Evolutionary conservation across 2,113 vertebrate genomes (phyloP), one percentile per base, ranked within the genome.

Genomic region (Mohoua ochrocephala): DNA sequence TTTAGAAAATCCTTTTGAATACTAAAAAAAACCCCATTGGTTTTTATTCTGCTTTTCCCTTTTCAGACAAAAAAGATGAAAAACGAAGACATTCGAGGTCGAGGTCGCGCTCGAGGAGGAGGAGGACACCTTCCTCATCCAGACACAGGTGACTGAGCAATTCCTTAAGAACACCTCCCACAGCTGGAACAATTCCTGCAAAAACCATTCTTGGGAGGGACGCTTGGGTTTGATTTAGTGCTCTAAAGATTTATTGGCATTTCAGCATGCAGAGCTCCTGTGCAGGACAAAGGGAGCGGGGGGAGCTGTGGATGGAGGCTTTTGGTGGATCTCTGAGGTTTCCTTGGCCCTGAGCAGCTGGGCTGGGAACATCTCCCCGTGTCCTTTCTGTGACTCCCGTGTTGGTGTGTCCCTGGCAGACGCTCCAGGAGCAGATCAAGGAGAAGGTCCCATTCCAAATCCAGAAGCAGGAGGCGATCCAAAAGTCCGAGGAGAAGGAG

Each of bases 71-170:
- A 96, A 99, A 99, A 92, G 99, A 99, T 81, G 99, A 99, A 84
- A 99, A 99, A 88, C 98, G 99, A 86, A 99, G 99, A 92, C 99
- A 99, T 97, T 99, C 99, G 5, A 98, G 99, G 69, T 99, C 99
- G 30, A 95, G 99, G 74, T 99, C 99, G 0, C 98, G 98, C 57
- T 99, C 99, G 1, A 98, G 99, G 27, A 98, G 99, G 85, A 98
- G 99, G 84, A 98, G 99, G 59, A 99, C 99, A 27, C 98, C 99
- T 57, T 99, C 99, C 49, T 99, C 99, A 74, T 99, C 99, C 22
- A 98, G 99, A 92, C 99, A 99, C 98, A 99, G 99, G 99, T 99
- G 49, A 18, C 9, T 33, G 73, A 24, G 39, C 31, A 39, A 1
- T 28, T 28, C 84, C 73, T 19, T 7, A 5, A 1, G 11, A 44